Conservation (phyloP, 2,888 invertebrate species). For the Timema podura region DNA sequence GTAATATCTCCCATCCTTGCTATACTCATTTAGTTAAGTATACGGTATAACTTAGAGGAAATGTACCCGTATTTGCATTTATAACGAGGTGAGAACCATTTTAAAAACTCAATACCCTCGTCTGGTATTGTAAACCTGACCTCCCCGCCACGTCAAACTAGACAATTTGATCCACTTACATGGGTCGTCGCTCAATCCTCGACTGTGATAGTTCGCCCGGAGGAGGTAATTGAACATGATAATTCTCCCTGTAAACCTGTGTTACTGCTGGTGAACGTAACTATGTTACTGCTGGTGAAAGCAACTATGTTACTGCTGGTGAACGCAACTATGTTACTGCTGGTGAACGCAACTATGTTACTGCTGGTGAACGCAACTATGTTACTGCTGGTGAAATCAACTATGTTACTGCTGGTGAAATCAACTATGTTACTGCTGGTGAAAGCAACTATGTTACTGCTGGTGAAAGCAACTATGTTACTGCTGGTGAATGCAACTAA, state of each 20-base stretch:
- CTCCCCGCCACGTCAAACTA: too few species aligned
- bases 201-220: too few species aligned
- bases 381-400: not conserved
- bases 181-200: too few species aligned
- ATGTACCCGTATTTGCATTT: too few species aligned
- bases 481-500: not conserved
- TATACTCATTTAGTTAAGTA: too few species aligned
- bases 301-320: not conserved
- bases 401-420: not conserved
- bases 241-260: not conserved
- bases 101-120: too few species aligned
- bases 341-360: not conserved
- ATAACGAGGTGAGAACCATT: too few species aligned
- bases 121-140: too few species aligned
- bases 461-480: not conserved
- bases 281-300: not conserved
- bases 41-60: too few species aligned
- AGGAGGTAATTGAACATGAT: too few species aligned
- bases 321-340: not conserved
- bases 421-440: not conserved
- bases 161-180: too few species aligned
- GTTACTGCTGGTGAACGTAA: not conserved
- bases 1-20: too few species aligned
- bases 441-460: not conserved
- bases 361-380: not conserved